Evolutionary conservation across 2,113 vertebrate genomes (phyloP).

Genomic region (Trogon surrucura): DNA sequence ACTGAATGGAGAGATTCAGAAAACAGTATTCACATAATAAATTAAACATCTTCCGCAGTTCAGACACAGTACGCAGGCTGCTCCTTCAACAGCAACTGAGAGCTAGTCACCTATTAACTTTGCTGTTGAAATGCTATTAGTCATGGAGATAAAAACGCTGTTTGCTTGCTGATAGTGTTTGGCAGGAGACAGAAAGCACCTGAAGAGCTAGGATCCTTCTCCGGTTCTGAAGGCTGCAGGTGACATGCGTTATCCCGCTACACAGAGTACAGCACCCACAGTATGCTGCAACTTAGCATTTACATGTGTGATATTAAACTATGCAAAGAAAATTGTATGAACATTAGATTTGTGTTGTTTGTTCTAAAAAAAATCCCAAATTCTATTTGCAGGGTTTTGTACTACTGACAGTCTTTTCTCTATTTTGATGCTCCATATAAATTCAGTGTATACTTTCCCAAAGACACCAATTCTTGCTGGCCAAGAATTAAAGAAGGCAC

Average conservation of each 20-base stretch:
- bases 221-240: neutral
- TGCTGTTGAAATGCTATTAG: neutral
- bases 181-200: neutral
- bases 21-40: neutral
- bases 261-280: neutral
- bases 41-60: neutral
- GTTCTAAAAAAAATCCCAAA: neutral
- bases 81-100: neutral
- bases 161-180: neutral
- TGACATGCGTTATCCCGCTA: neutral
- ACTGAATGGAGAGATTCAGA: neutral
- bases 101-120: neutral
- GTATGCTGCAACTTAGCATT: neutral
- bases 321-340: neutral
- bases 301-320: neutral
- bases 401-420: neutral
- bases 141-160: neutral
- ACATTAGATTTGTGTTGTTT: accelerated
- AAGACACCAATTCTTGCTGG: neutral
- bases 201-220: neutral
- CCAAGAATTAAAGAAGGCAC: neutral
- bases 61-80: neutral
- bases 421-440: neutral
- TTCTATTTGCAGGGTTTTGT: neutral
- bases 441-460: accelerated